These are phyloP conservation scores for Synaphobranchus kaupii DNA, from an alignment of 2,797 vertebrate species.

Conservation along the genomic window DNA sequence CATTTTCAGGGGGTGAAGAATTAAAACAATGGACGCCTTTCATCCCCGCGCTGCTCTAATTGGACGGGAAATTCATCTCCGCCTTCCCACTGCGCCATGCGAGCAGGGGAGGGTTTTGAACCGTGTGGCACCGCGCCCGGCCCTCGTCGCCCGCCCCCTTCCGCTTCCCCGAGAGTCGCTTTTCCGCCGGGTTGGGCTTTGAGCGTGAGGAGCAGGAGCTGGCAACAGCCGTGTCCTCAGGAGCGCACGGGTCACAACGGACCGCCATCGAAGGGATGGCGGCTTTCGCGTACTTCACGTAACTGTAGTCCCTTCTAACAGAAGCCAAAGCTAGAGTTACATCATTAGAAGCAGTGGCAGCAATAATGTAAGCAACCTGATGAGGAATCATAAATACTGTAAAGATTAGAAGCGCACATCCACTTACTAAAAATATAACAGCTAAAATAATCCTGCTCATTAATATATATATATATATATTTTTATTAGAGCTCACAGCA, in stretches of 20 bases:
- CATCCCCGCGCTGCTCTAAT: constrained; percentile 67
- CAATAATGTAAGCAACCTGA: background rate
- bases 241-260: background rate
- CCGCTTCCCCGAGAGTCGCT: constrained; percentile 15
- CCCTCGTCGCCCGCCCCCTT: constrained; percentile 7
- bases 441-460: constrained; percentile 46
- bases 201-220: background rate
- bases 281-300: background rate
- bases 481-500: constrained; percentile 51
- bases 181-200: background rate
- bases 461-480: constrained; percentile 42
- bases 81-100: constrained; percentile 60
- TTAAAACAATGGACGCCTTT: constrained; percentile 75
- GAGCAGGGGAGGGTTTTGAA: constrained; percentile 55
- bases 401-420: background rate
- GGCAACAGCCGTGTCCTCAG: background rate
- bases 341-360: background rate
- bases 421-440: constrained; percentile 9
- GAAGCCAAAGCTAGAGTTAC: background rate
- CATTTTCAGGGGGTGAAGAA: constrained; percentile 64
- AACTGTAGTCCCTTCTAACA: background rate
- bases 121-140: constrained; percentile 46
- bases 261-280: background rate
- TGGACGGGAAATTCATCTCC: constrained; percentile 66
- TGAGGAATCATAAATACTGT: constrained; percentile 1